A percentile compares a stretch with the other conserved stretches of the same genome.
These are phyloP conservation scores for Acinonyx jubatus DNA, from an alignment of 2,113 vertebrate genomes.

Conservation along the genomic window DNA sequence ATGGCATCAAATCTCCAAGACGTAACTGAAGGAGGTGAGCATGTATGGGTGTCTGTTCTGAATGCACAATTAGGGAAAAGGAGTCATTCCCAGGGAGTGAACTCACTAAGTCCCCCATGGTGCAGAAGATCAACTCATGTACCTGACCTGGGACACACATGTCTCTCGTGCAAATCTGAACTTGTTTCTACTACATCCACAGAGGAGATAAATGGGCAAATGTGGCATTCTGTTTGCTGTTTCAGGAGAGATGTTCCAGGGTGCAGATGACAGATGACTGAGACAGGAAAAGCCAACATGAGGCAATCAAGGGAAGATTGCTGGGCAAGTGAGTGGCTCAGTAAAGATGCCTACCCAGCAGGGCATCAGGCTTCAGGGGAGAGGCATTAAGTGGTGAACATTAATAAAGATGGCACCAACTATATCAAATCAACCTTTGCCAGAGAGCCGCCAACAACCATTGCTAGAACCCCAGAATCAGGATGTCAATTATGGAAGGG, in stretches of 20 bases:
- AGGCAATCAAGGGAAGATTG: constrained; percentile 50
- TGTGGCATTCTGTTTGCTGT: constrained; percentile 60
- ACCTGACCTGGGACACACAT: constrained; percentile 15
- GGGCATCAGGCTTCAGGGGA: background rate
- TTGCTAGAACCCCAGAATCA: background rate
- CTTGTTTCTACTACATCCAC: constrained; percentile 62
- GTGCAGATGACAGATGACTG: constrained; percentile 67
- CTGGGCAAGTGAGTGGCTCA: background rate
- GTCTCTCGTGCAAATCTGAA: constrained; percentile 74
- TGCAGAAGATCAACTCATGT: constrained; percentile 60
- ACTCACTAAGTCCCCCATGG: background rate
- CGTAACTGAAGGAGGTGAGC: background rate
- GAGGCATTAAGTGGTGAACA: background rate
- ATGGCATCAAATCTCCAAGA: constrained; percentile 43
- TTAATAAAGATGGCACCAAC: background rate
- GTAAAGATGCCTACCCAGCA: constrained; percentile 11
- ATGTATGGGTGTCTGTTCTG: constrained; percentile 47
- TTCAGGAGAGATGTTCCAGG: constrained; percentile 68
- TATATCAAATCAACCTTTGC: background rate
- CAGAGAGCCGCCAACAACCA: background rate
- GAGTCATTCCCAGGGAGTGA: constrained; percentile 51
- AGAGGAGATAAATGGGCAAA: constrained; percentile 76
- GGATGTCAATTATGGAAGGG: background rate
- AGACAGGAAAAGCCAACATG: constrained; percentile 50
- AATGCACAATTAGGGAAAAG: constrained; percentile 54